phyloP scores from a whole-genome alignment of 2,797 vertebrate genomes.

The Meriones psammophilus region DNA sequence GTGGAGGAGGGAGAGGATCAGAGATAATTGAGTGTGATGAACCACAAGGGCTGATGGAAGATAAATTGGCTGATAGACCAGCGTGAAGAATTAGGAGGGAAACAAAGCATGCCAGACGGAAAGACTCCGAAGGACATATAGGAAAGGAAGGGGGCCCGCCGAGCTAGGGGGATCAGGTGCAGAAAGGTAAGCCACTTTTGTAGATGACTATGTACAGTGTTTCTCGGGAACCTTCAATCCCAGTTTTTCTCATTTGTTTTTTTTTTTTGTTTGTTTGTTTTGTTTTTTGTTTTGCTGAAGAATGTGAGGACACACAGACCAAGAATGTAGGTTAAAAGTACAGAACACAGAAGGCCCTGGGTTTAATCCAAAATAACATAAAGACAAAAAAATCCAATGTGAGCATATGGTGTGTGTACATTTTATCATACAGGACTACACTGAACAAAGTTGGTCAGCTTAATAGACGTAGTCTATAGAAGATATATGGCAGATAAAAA shows the following conservation, averaged over 20 bases:
- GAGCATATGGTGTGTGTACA: not conserved
- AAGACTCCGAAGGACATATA: not conserved
- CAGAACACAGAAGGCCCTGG: not conserved
- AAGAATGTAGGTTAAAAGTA: not conserved
- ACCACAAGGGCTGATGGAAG: conserved; percentile 5
- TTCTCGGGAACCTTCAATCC: conserved; percentile 21
- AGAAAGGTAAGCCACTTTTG: not conserved
- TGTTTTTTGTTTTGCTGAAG: not conserved
- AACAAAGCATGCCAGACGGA: conserved; percentile 34
- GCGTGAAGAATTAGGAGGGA: conserved; percentile 10
- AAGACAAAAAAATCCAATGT: not conserved
- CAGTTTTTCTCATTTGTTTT: not conserved
- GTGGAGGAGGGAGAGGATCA: not conserved
- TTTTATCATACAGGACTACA: not conserved
- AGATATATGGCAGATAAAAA: not conserved
- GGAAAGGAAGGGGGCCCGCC: not conserved
- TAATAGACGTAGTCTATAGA: not conserved
- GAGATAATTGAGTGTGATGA: conserved; percentile 57
- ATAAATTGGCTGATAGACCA: not conserved
- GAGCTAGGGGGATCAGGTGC: not conserved
- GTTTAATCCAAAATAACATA: not conserved
- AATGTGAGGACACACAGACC: not conserved
- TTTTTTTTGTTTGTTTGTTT: no score
- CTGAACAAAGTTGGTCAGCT: not conserved
- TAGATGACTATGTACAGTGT: not conserved